These are phyloP conservation scores for Aegithalos caudatus DNA, from an alignment of 2,113 vertebrate species.

Conservation along the genomic window DNA sequence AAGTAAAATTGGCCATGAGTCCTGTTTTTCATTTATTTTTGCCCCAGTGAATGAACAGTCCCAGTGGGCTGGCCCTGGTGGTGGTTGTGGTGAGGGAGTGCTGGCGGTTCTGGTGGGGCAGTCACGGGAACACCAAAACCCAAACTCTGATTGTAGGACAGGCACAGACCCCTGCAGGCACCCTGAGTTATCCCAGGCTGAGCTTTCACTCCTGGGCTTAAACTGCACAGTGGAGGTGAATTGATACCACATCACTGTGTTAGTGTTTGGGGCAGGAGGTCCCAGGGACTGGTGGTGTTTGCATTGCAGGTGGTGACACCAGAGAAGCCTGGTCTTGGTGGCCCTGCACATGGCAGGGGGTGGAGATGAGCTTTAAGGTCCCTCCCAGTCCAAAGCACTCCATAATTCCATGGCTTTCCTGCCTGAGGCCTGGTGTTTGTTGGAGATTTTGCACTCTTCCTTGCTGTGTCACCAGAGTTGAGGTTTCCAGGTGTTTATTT, in stretches of 20 bases:
- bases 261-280: neutral
- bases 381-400: neutral
- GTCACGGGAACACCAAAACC: accelerated
- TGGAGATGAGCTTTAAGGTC: neutral
- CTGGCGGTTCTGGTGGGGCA: accelerated
- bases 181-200: neutral
- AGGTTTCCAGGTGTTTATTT: neutral
- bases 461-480: neutral
- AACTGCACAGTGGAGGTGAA: neutral
- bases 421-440: neutral
- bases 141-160: accelerated
- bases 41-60: neutral
- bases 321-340: neutral
- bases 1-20: neutral
- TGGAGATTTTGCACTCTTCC: neutral
- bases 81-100: neutral
- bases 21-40: neutral
- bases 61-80: neutral
- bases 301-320: neutral
- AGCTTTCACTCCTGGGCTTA: neutral
- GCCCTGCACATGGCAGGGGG: neutral
- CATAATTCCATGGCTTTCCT: neutral
- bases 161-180: neutral
- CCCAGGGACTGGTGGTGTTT: neutral
- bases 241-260: accelerated